Evolutionary conservation across 1,140 invertebrate species (phyloP).

Genomic region (Nylanderia fulva): DNA sequence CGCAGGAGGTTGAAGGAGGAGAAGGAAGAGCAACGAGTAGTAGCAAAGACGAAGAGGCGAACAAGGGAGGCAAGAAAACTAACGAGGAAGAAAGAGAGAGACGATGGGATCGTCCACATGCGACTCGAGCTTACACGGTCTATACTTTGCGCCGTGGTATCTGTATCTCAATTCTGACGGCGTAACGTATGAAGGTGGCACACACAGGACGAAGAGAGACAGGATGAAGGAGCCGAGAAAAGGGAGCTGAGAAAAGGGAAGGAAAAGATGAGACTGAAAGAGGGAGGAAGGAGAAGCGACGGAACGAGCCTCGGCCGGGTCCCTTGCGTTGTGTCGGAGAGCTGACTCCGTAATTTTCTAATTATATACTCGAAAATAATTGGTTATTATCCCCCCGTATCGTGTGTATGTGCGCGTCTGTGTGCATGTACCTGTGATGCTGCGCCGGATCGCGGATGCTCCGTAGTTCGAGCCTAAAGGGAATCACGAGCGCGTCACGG

Average conservation of each 20-base stretch:
- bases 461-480: constrained; percentile 78
- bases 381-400: constrained; percentile 83
- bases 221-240: constrained; percentile 63
- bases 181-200: constrained; percentile 69
- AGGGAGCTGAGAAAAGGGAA: constrained; percentile 55
- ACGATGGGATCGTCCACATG: constrained; percentile 70
- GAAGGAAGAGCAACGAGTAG: constrained; percentile 51
- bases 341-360: constrained; percentile 85
- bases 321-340: constrained; percentile 77
- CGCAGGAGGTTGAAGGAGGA: constrained; percentile 48
- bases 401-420: constrained; percentile 35
- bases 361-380: constrained; percentile 86
- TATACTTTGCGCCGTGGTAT: constrained; percentile 83
- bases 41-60: constrained; percentile 41
- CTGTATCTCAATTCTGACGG: constrained; percentile 84
- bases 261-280: constrained; percentile 36
- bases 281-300: constrained; percentile 49
- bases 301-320: constrained; percentile 63
- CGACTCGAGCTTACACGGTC: constrained; percentile 76
- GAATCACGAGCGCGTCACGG: constrained; percentile 79
- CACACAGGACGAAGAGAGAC: constrained; percentile 75
- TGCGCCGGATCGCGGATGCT: constrained; percentile 72
- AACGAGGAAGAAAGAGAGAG: constrained; percentile 23
- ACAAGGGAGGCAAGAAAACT: constrained; percentile 9
- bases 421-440: constrained; percentile 77